Percentiles rank a stretch among this genome's conserved stretches.
phyloP scores from a whole-genome alignment of 1,140 invertebrate genomes.

The Drosophila ogumai region DNA sequence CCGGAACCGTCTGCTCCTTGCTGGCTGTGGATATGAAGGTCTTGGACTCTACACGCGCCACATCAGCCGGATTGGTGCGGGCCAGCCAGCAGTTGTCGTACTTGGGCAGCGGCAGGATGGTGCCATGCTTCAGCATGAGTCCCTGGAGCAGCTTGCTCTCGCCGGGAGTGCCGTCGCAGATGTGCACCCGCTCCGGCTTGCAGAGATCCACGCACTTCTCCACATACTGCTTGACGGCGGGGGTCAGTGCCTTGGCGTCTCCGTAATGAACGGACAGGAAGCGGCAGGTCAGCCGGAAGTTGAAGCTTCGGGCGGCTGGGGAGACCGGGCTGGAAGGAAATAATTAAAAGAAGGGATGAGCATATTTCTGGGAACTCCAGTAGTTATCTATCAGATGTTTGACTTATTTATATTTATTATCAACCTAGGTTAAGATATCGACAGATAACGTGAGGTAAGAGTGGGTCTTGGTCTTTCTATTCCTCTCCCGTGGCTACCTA shows the following conservation, averaged over 20 bases:
- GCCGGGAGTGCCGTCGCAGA: constrained; percentile 92
- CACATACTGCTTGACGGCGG: constrained; percentile 87
- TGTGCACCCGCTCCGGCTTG: constrained; percentile 90
- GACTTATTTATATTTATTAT: background rate
- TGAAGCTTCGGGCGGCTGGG: constrained; percentile 29
- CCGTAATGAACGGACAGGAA: constrained; percentile 71
- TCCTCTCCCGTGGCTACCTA: background rate
- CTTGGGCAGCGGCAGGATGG: constrained; percentile 91
- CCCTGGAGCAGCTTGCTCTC: constrained; percentile 90
- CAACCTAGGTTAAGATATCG: constrained; percentile 5
- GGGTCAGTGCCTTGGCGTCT: constrained; percentile 69
- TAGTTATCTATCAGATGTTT: background rate
- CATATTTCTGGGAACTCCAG: background rate
- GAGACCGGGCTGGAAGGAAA: constrained; percentile 29
- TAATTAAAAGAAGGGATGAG: too few species aligned
- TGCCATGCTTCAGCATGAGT: constrained; percentile 88
- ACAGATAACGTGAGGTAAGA: background rate
- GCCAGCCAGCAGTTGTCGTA: constrained; percentile 96
- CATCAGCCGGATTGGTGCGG: constrained; percentile 95
- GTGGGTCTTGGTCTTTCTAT: too few species aligned
- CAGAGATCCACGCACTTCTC: constrained; percentile 90
- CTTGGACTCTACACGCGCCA: constrained; percentile 95
- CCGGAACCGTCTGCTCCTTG: constrained; percentile 91
- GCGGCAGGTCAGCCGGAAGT: constrained; percentile 65
- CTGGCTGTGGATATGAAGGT: constrained; percentile 94